Base-by-base conservation (phyloP, 2,113 vertebrate species). In the Seriola aureovittata region DNA sequence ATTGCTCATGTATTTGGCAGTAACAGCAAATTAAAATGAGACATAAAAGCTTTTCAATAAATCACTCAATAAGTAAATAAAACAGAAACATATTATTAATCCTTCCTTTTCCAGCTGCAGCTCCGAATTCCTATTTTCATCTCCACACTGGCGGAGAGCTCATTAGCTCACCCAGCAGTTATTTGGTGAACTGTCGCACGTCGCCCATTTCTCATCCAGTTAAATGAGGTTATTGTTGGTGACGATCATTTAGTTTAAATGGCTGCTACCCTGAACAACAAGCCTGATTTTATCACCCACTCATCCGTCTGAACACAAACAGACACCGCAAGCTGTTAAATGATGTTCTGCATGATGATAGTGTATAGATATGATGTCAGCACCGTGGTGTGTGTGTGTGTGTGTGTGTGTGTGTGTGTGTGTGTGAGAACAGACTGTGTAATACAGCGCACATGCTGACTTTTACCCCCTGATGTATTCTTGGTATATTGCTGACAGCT, bases 321-420 rank as follows among this genome's bases (percentile, higher is more conserved):
- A 85, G 75, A 86, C 83, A 85, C 88, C 81, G 50, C 87, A 81
- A 88, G 87, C 89, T 91, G 91, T 81, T 88, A 89, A 89, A 89
- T 83, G 83, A 91, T 85, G 89, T 72, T 83, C 80, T 78, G 82
- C 79, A 82, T 88, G 77, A 88, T 86, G 85, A 88, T 77, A 60
- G 79, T 81, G 91, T 89, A 80, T 89, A 86, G 81, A 12, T 57
- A 25, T 54, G 52, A 86, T 91, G 85, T 92, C 87, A 88, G 85
- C 42, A 66, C 68, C 23, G 29, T 16, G 58, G 64, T 64, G 57
- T 73, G 71, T 81, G 76, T 71, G 71, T 78, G 80, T 73, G 59
- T 68, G 66, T 85, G 73, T 81, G 62, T 80, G 60, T 71, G 78
- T 75, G 59, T 82, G 70, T 66, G 52, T 60, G 0, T 57, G n/a